phyloP scores from a whole-genome alignment of 1,140 invertebrate genomes.

The Gonioctena quinquepunctata region DNA sequence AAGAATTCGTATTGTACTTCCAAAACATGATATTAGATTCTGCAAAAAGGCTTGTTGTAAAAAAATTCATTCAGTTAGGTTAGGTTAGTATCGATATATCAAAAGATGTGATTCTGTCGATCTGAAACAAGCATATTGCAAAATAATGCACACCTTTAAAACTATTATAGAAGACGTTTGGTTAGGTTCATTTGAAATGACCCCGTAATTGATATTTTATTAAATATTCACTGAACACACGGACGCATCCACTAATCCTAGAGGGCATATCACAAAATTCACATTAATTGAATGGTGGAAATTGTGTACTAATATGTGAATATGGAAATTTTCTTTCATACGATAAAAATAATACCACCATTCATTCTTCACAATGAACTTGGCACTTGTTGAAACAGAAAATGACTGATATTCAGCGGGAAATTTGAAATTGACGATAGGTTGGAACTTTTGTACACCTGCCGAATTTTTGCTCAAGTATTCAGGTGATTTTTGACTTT shows the following conservation, averaged over 20 bases:
- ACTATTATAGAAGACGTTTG: constrained; percentile 43
- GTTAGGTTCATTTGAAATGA: constrained; percentile 54
- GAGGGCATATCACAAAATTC: constrained; percentile 49
- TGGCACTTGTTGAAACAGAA: constrained; percentile 49
- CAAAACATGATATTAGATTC: constrained; percentile 72
- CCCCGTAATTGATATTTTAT: constrained; percentile 38
- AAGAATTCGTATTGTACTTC: constrained; percentile 74
- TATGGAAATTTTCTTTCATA: constrained; percentile 33
- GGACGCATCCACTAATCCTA: constrained; percentile 33
- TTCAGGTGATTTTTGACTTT: too few species aligned
- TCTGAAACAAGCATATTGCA: too few species aligned
- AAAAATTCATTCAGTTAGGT: constrained; percentile 14
- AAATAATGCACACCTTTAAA: constrained; percentile 34
- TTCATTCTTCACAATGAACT: constrained; percentile 48
- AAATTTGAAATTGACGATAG: constrained; percentile 20
- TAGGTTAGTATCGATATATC: not conserved
- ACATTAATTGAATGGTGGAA: constrained; percentile 30
- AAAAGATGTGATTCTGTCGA: not conserved
- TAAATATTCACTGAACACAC: constrained; percentile 33
- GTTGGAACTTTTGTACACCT: too few species aligned
- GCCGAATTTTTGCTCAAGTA: too few species aligned
- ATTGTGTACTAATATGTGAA: constrained; percentile 18
- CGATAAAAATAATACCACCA: constrained; percentile 39
- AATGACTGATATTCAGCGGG: constrained; percentile 27
- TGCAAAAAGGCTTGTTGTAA: not conserved